Base-by-base conservation (phyloP, 2,888 invertebrate genomes). In the Campaea margaritaria region DNA sequence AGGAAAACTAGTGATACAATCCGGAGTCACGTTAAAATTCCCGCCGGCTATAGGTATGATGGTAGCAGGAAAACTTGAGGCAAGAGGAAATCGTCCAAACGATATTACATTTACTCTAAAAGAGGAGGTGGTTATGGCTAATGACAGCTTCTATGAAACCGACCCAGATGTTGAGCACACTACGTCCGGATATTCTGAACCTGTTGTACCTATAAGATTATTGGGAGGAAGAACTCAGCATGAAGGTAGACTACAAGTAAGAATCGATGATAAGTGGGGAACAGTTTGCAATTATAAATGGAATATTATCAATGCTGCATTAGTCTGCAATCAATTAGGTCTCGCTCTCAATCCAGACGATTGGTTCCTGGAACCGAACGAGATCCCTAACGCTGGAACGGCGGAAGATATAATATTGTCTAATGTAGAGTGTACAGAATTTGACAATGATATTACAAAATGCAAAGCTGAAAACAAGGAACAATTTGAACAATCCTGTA, bases 241-340 rank as follows among this genome's bases (percentile, higher is more conserved):
- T 39, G 98, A 99, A 91, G 99, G 99, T 0, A 93, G 99, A 68
- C 83, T 98, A 38, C 97, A 97, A 92, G 94, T 99, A 0, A 94
- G 95, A 74, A 92, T 99, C 9, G 95, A 96, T 60, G 96, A 96
- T 0, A 95, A 95, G 81, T 99, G 99, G 99, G 99, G 99, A 36
- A 99, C 99, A 0, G 97, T 99, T 0, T 99, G 99, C 82, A 97
- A 97, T 86, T 97, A 99, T 81, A 97, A 96, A 45, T 99, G 99
- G 99, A 98, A 96, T 44, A 95, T 97, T 15, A 93, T 95, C 43
- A 96, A 98, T 78, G 98, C 99, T 0, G 97, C 98, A 0, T 88
- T 99, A 47, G 98, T 97, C 0, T 99, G 99, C 78, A 97, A 99
- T 85, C 99, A 99, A 86, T 89, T 99, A 65, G 99, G 99, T 0